Evolutionary conservation across 2,888 invertebrate genomes (phyloP).

Genomic region (Netelia fuscicornis): DNA sequence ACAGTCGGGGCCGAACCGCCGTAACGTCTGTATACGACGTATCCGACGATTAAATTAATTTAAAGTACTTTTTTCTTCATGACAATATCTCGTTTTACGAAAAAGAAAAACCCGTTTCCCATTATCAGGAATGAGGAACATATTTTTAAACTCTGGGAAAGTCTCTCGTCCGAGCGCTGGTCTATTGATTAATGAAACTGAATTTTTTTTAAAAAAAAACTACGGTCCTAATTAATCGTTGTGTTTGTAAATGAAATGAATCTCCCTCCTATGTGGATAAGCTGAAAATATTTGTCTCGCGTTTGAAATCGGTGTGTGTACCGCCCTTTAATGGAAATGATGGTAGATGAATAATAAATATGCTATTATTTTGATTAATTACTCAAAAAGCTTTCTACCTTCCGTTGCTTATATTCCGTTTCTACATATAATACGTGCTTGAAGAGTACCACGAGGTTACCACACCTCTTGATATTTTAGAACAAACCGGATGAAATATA

Average conservation of each 20-base stretch:
- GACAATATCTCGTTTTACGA: neutral
- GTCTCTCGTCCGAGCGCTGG: no score
- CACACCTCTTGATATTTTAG: conserved; percentile 38
- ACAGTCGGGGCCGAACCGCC: conserved; percentile 26
- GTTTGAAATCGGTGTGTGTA: neutral
- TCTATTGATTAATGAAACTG: no score
- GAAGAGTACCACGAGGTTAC: neutral
- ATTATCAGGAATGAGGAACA: neutral
- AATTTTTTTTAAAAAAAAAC: no score
- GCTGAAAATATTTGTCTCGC: neutral
- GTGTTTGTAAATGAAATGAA: neutral
- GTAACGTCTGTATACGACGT: conserved; percentile 18
- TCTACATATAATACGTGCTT: neutral
- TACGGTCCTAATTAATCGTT: no score
- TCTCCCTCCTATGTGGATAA: neutral
- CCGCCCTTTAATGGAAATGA: neutral
- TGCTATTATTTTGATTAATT: conserved; percentile 33
- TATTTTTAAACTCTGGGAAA: neutral
- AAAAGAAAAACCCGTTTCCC: neutral
- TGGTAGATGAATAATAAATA: conserved; percentile 6
- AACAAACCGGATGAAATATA: conserved; percentile 41
- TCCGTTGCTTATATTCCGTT: neutral
- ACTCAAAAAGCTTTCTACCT: conserved; percentile 21
- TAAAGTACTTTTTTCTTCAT: conserved; percentile 15
- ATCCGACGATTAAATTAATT: conserved; percentile 49